Percentiles rank a stretch among this genome's conserved stretches.
These are phyloP conservation scores for Papilio xuthus DNA, from an alignment of 1,140 invertebrate species.

Conservation along the genomic window DNA sequence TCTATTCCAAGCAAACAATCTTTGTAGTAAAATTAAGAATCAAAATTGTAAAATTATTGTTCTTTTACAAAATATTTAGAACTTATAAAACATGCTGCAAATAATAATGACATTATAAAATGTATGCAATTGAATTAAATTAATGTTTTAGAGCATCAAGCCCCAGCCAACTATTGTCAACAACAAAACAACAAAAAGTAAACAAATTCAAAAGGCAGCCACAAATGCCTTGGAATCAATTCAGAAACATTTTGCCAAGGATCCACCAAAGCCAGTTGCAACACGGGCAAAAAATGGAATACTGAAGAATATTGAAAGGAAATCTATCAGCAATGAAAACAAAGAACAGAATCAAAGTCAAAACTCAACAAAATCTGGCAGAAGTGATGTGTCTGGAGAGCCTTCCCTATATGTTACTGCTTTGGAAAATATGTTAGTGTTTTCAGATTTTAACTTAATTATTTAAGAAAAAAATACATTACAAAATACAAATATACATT, in stretches of 20 bases:
- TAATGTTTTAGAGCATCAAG: slow-evolving; percentile 69
- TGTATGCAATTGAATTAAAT: too few species aligned
- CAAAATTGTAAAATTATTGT: too few species aligned
- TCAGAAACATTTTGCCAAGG: slow-evolving; percentile 79
- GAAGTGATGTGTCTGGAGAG: slow-evolving; percentile 84
- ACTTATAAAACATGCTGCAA: too few species aligned
- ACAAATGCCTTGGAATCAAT: slow-evolving; percentile 73
- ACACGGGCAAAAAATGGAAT: slow-evolving; percentile 78
- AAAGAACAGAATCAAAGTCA: slow-evolving; percentile 62
- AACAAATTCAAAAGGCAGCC: slow-evolving; percentile 67
- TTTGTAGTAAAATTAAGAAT: too few species aligned
- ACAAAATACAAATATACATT: too few species aligned
- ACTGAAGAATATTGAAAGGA: slow-evolving; percentile 79
- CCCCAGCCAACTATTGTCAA: slow-evolving; percentile 59
- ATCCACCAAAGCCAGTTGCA: slow-evolving; percentile 68
- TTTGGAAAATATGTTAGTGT: slow-evolving; percentile 86
- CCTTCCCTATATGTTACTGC: slow-evolving; percentile 88
- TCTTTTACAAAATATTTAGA: too few species aligned
- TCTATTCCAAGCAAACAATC: too few species aligned
- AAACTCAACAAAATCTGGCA: slow-evolving; percentile 65
- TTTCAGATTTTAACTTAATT: slow-evolving; percentile 33
- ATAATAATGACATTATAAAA: too few species aligned
- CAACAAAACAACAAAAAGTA: slow-evolving; percentile 68
- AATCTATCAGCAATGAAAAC: slow-evolving; percentile 69
- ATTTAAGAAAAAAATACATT: not conserved